Percentiles rank a stretch among this genome's conserved stretches.
Evolutionary conservation across 2,797 vertebrate species (phyloP).

Genomic region (Neoniphon sammara): DNA sequence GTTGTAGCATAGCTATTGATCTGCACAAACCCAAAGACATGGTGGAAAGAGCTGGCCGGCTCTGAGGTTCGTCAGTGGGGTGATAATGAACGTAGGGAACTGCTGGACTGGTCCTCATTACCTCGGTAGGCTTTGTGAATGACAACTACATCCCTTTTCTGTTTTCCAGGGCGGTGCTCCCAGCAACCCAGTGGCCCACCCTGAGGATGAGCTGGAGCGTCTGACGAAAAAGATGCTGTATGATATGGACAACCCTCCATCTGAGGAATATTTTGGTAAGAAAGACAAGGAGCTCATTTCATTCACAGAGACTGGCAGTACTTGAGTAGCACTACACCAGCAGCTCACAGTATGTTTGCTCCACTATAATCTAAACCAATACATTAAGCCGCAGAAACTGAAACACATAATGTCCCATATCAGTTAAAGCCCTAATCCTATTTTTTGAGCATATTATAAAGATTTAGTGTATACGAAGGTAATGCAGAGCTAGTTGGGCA

Average conservation of each 20-base stretch:
- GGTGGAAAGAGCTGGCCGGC: neutral
- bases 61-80: constrained; percentile 4
- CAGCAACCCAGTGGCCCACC: constrained; percentile 80
- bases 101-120: constrained; percentile 5
- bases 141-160: constrained; percentile 24
- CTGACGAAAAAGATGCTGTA: constrained; percentile 99
- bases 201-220: constrained; percentile 96
- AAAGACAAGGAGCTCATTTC: neutral
- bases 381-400: neutral
- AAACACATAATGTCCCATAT: neutral
- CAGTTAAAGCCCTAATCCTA: neutral
- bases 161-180: constrained; percentile 81
- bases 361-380: neutral
- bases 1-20: constrained; percentile 3
- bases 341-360: neutral
- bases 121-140: constrained; percentile 22
- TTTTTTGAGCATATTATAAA: neutral
- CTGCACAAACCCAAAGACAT: neutral
- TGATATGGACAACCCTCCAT: constrained; percentile 97
- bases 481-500: neutral
- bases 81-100: constrained; percentile 8
- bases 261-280: constrained; percentile 97
- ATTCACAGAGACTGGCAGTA: constrained; percentile 1
- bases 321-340: neutral
- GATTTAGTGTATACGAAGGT: neutral